Evolutionary conservation across 2,113 vertebrate genomes (phyloP).

Genomic region (Pelusios castaneus): DNA sequence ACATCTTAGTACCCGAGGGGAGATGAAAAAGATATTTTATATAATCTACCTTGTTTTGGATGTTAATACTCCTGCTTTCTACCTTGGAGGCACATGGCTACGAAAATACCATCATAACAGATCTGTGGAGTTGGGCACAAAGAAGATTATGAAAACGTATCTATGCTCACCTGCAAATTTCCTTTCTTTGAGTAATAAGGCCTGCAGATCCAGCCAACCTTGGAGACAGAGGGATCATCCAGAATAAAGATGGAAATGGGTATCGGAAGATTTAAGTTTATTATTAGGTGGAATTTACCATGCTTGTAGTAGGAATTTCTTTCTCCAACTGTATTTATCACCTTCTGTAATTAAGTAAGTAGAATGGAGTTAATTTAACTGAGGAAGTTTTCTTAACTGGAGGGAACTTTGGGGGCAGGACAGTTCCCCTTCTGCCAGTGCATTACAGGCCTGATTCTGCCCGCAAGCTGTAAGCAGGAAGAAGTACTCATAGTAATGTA

Average conservation of each 20-base stretch:
- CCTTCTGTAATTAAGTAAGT: slow-evolving; percentile 26
- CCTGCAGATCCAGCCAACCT: not conserved
- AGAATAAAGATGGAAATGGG: not conserved
- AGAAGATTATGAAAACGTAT: not conserved
- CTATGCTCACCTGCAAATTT: not conserved
- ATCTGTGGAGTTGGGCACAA: not conserved
- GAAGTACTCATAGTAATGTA: not conserved
- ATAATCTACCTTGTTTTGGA: not conserved
- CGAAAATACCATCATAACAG: not conserved
- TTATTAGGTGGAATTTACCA: slow-evolving; percentile 9
- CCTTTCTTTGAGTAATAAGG: too few species aligned
- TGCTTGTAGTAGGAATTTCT: not conserved
- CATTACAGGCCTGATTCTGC: not conserved
- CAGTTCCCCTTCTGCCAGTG: not conserved
- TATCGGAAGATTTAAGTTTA: slow-evolving; percentile 16
- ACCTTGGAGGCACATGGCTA: not conserved
- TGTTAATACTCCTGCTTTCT: not conserved
- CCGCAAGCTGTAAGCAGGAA: not conserved
- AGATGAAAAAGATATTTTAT: not conserved
- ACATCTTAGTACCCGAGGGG: not conserved
- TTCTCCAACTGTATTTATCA: slow-evolving; percentile 8
- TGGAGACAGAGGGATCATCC: not conserved
- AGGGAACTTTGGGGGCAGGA: slow-evolving; percentile 4
- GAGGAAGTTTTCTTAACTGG: not conserved
- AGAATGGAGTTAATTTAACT: slow-evolving; percentile 34